These are phyloP conservation scores for Nycticebus coucang DNA, from an alignment of 2,113 vertebrate genomes.

Conservation along the genomic window DNA sequence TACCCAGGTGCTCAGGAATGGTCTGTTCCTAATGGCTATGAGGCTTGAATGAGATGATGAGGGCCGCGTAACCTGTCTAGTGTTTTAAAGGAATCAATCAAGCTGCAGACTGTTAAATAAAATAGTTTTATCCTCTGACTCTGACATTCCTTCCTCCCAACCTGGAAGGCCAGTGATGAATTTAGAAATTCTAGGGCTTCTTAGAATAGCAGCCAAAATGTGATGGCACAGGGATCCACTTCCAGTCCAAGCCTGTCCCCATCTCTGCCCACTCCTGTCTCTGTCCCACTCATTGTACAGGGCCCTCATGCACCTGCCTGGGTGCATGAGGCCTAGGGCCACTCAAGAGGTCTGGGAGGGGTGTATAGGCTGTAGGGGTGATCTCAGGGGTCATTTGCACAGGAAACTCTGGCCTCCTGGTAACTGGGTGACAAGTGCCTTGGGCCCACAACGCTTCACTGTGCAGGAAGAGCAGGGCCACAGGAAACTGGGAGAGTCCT, in stretches of 20 bases:
- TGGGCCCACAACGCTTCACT: background rate
- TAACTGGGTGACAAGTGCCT: background rate
- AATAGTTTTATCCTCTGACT: background rate
- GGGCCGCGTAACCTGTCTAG: accelerated
- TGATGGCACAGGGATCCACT: background rate
- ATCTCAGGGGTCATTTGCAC: no score
- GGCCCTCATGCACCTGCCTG: background rate
- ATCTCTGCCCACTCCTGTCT: background rate
- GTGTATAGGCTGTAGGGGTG: background rate
- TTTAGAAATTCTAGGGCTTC: background rate
- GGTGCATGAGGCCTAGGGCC: background rate
- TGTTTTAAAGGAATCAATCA: background rate
- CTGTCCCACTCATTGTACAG: background rate
- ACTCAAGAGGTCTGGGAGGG: background rate
- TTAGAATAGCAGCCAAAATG: background rate
- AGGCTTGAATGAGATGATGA: background rate
- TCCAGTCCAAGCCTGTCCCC: background rate
- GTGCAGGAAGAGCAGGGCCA: background rate
- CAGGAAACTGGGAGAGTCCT: background rate
- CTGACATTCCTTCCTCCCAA: background rate
- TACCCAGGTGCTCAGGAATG: no score
- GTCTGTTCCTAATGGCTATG: background rate
- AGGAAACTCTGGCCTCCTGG: background rate
- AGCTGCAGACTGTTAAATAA: background rate
- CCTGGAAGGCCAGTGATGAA: background rate